phyloP scores from a whole-genome alignment of 1,140 invertebrate species.

The Capitella teleta region DNA sequence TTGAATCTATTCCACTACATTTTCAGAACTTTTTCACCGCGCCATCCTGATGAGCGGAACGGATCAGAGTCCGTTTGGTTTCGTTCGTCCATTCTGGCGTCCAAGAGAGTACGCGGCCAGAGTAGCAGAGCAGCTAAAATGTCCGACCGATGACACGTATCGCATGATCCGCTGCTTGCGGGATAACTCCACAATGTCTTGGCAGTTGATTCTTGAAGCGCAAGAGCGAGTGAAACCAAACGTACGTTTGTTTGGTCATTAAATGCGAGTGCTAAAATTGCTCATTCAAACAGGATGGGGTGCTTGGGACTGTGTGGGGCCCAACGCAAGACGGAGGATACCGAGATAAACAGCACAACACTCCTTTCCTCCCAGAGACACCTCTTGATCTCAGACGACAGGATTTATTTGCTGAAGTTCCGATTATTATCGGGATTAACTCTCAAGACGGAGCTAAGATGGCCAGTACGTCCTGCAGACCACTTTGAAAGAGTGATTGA shows the following conservation, averaged over 20 bases:
- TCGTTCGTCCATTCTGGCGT: conserved; percentile 6
- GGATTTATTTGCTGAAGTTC: conserved; percentile 9
- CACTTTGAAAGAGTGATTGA: no score
- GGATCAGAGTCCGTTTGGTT: conserved; percentile 67
- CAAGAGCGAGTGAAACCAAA: conserved; percentile 7
- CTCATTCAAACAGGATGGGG: conserved; percentile 13
- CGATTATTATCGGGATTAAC: conserved; percentile 12
- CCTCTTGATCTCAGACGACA: conserved; percentile 9
- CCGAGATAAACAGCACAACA: no score
- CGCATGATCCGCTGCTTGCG: conserved; percentile 12
- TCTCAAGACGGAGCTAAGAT: conserved; percentile 9
- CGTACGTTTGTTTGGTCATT: no score
- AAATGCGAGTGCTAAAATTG: no score
- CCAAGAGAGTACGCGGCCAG: conserved; percentile 18
- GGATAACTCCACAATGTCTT: conserved; percentile 2
- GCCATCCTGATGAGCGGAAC: conserved; percentile 59
- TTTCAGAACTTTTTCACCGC: conserved; percentile 11
- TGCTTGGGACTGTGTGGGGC: conserved; percentile 11
- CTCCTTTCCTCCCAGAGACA: conserved; percentile 9
- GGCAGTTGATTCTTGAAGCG: conserved; percentile 10
- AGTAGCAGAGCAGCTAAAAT: conserved; percentile 21
- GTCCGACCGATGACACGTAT: conserved; percentile 21
- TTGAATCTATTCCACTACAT: not conserved
- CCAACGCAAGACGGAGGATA: conserved; percentile 11
- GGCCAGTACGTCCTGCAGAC: no score